Conservation (phyloP, 2,113 vertebrate genomes). For the Tachysurus fulvidraco region DNA sequence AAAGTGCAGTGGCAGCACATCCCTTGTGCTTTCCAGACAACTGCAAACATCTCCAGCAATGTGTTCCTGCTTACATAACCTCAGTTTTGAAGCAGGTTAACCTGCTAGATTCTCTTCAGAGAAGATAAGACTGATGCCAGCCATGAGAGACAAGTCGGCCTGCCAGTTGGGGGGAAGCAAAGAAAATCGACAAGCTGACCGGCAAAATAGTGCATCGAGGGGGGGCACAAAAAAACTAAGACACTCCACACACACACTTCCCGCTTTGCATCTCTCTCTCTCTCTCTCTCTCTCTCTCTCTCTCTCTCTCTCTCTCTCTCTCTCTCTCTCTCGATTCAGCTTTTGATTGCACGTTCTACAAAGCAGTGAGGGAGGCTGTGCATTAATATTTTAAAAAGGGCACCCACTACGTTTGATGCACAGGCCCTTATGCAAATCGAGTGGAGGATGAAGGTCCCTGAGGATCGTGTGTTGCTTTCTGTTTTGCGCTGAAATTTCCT, state of each 20-base stretch:
- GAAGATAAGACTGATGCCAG: slow-evolving; percentile 54
- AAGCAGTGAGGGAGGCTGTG: slow-evolving; percentile 82
- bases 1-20: slow-evolving; percentile 56
- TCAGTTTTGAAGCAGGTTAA: slow-evolving; percentile 62
- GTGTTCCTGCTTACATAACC: slow-evolving; percentile 56
- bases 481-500: slow-evolving; percentile 76
- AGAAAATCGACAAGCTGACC: slow-evolving; percentile 61
- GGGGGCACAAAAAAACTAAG: slow-evolving; percentile 58
- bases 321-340: slow-evolving; percentile 76
- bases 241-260: slow-evolving; percentile 60
- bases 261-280: slow-evolving; percentile 64
- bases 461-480: slow-evolving; percentile 81
- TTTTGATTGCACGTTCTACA: slow-evolving; percentile 88
- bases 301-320: slow-evolving; percentile 69
- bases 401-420: slow-evolving; percentile 90
- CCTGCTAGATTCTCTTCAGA: slow-evolving; percentile 59
- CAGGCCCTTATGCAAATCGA: slow-evolving; percentile 93
- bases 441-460: slow-evolving; percentile 82
- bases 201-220: slow-evolving; percentile 34
- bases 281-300: slow-evolving; percentile 68
- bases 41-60: slow-evolving; percentile 62
- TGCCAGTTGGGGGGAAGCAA: slow-evolving; percentile 51
- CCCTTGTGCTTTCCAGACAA: slow-evolving; percentile 39
- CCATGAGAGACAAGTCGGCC: slow-evolving; percentile 57
- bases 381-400: slow-evolving; percentile 97